Conservation (phyloP, 2,113 vertebrate species). For the Platysteira castanea region DNA sequence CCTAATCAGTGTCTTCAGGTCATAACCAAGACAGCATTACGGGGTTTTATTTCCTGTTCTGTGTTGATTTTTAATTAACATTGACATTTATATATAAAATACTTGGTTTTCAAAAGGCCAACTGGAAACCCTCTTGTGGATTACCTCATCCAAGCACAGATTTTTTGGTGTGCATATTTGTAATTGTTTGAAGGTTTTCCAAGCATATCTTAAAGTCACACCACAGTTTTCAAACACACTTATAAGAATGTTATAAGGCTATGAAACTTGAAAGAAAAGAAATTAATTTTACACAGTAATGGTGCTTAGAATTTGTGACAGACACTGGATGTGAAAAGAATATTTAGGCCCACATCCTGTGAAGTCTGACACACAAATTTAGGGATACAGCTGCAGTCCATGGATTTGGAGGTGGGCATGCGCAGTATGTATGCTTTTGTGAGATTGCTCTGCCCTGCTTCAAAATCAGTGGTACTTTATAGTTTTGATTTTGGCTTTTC, state of each 20-base stretch:
- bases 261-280: not conserved
- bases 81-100: conserved; percentile 49
- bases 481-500: not conserved
- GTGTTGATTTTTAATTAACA: conserved; percentile 47
- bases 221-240: not conserved
- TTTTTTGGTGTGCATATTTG: conserved; percentile 28
- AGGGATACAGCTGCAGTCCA: not conserved
- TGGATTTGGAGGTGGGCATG: not conserved
- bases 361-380: not conserved
- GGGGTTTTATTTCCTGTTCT: conserved; percentile 13
- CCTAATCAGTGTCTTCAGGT: not conserved
- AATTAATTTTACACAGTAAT: not conserved
- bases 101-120: conserved; percentile 42
- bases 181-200: conserved; percentile 55
- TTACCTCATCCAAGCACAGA: conserved; percentile 49
- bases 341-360: not conserved
- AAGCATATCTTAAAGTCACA: conserved; percentile 24
- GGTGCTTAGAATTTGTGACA: not conserved
- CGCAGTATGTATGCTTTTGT: not conserved
- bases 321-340: not conserved
- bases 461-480: not conserved
- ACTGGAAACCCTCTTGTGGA: conserved; percentile 51
- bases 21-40: not conserved
- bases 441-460: not conserved
- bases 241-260: not conserved